Percentiles rank a stretch among this genome's conserved stretches.
Conservation (phyloP, 2,113 vertebrate species). For the Mirza zaza region DNA sequence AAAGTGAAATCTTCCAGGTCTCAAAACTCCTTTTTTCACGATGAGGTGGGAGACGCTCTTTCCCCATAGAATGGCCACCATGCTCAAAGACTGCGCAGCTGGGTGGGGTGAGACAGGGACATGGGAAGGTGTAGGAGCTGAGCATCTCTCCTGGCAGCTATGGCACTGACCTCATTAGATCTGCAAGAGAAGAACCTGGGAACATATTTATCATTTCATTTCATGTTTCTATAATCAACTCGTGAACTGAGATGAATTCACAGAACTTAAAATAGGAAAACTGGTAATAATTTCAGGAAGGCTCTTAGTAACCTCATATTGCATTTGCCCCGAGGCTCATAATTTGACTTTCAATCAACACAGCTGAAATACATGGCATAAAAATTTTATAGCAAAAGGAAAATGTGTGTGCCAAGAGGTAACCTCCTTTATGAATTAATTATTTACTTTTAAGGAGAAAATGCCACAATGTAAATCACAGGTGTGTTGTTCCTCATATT, state of each 20-base stretch:
- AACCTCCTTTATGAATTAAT: constrained; percentile 42
- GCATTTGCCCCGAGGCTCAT: constrained; percentile 45
- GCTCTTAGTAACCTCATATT: constrained; percentile 51
- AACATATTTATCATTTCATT: constrained; percentile 39
- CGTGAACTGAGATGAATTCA: constrained; percentile 30
- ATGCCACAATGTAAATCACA: neutral
- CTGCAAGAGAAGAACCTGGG: neutral
- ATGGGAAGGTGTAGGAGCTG: neutral
- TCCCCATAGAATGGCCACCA: neutral
- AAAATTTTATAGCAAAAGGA: constrained; percentile 68
- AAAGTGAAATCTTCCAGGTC: neutral
- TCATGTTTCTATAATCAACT: constrained; percentile 25
- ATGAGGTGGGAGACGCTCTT: neutral
- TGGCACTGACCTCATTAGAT: neutral
- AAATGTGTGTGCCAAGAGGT: constrained; percentile 28
- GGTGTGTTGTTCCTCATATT: neutral
- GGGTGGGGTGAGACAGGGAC: neutral
- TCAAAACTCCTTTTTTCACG: neutral
- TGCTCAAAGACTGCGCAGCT: neutral
- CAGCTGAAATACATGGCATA: constrained; percentile 37
- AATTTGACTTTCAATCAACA: constrained; percentile 68
- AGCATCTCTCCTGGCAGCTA: neutral
- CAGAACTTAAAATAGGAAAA: constrained; percentile 17
- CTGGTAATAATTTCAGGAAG: constrained; percentile 49
- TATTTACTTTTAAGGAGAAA: constrained; percentile 40